These are phyloP conservation scores for Mirza zaza DNA, from an alignment of 2,113 vertebrate species.

Conservation along the genomic window DNA sequence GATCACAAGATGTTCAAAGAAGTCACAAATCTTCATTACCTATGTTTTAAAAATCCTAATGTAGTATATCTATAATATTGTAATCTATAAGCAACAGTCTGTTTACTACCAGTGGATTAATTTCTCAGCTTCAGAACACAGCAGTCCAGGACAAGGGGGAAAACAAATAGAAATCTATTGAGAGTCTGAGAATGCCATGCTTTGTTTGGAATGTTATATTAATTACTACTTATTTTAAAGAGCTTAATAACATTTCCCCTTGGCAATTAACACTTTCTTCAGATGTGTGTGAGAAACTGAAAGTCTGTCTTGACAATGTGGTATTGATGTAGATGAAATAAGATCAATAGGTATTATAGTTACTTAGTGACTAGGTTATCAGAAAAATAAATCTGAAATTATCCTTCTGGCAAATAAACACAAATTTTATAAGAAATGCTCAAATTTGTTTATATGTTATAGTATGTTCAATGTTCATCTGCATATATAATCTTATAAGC, in stretches of 20 bases:
- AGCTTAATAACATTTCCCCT: constrained; percentile 48
- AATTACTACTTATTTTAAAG: constrained; percentile 51
- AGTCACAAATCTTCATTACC: background rate
- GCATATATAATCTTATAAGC: constrained; percentile 68
- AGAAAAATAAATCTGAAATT: constrained; percentile 79
- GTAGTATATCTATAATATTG: background rate
- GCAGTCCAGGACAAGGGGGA: background rate
- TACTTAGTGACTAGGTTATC: constrained; percentile 72
- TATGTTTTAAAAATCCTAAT: background rate
- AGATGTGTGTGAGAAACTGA: constrained; percentile 51
- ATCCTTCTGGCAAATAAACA: constrained; percentile 68
- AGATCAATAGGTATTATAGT: constrained; percentile 75
- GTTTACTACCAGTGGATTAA: background rate
- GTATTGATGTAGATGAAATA: constrained; percentile 73
- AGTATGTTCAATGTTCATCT: constrained; percentile 61
- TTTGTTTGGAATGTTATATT: constrained; percentile 49
- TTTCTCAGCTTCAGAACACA: background rate
- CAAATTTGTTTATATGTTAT: constrained; percentile 47
- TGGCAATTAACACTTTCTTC: constrained; percentile 24
- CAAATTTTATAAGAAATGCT: constrained; percentile 63
- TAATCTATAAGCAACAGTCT: background rate
- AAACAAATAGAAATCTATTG: background rate
- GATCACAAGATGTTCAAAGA: background rate
- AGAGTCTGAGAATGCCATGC: background rate
- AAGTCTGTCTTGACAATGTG: constrained; percentile 69